A percentile compares a stretch with the other conserved stretches of the same genome.
These are phyloP conservation scores for Malacoraja senta DNA, from an alignment of 2,797 vertebrate species.

Conservation along the genomic window DNA sequence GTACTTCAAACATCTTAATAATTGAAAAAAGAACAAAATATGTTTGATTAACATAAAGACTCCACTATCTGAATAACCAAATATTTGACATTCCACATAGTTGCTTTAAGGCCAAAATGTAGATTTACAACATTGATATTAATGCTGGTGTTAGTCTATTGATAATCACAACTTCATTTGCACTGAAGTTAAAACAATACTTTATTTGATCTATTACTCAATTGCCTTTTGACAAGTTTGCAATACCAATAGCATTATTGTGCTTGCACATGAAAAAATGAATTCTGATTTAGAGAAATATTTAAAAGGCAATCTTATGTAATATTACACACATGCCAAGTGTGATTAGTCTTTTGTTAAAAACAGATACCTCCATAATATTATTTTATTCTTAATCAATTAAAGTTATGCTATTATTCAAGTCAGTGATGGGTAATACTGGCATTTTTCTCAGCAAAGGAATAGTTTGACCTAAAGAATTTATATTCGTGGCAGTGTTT, in stretches of 20 bases:
- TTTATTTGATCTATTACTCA: neutral
- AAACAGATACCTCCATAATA: neutral
- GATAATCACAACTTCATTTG: neutral
- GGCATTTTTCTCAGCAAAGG: neutral
- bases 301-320: neutral
- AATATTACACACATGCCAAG: neutral
- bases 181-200: constrained; percentile 3
- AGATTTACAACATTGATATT: neutral
- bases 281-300: neutral
- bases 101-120: neutral
- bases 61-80: neutral
- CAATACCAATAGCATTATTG: neutral
- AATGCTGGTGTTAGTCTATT: neutral
- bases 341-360: neutral
- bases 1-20: neutral
- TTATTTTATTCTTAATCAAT: neutral
- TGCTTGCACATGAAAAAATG: neutral
- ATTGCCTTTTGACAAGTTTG: neutral
- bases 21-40: neutral
- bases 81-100: neutral
- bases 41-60: neutral
- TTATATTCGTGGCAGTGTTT: neutral
- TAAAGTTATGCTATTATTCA: neutral
- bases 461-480: neutral
- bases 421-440: neutral